A percentile compares a stretch with the other conserved stretches of the same genome.
phyloP scores from a whole-genome alignment of 2,797 vertebrate genomes.

The Gymnocypris eckloni region DNA sequence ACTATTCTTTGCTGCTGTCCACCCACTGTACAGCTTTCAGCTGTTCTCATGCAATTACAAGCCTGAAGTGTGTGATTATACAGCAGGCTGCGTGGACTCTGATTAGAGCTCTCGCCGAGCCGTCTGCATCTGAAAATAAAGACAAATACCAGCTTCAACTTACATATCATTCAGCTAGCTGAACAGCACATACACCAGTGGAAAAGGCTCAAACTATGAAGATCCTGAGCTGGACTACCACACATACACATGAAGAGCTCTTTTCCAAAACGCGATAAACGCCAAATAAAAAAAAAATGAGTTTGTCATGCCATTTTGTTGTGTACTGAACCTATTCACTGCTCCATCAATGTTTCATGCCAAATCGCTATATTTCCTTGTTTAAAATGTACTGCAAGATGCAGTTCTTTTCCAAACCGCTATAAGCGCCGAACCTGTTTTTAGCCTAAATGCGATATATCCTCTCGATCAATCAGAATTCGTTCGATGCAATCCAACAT shows the following conservation, averaged over 20 bases:
- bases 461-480: too few relatives aligned
- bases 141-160: conserved; percentile 14
- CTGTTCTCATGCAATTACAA: conserved; percentile 44
- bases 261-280: too few relatives aligned
- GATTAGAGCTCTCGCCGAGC: conserved; percentile 36
- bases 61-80: conserved; percentile 47
- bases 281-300: too few relatives aligned
- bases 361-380: too few relatives aligned
- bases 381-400: too few relatives aligned
- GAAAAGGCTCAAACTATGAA: conserved; percentile 27
- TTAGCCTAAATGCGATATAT: too few relatives aligned
- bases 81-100: conserved; percentile 32
- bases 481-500: too few relatives aligned
- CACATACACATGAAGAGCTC: not conserved
- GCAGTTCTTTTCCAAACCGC: too few relatives aligned
- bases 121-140: conserved; percentile 42
- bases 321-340: too few relatives aligned
- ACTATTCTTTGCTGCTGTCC: conserved; percentile 20
- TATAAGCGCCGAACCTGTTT: too few relatives aligned
- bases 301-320: too few relatives aligned
- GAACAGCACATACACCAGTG: not conserved
- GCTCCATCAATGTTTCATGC: too few relatives aligned
- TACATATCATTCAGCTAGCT: conserved; percentile 28
- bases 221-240: not conserved
- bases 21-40: conserved; percentile 34